Evolutionary conservation across 2,888 invertebrate genomes (phyloP).

Genomic region (Eucera pruinosa): DNA sequence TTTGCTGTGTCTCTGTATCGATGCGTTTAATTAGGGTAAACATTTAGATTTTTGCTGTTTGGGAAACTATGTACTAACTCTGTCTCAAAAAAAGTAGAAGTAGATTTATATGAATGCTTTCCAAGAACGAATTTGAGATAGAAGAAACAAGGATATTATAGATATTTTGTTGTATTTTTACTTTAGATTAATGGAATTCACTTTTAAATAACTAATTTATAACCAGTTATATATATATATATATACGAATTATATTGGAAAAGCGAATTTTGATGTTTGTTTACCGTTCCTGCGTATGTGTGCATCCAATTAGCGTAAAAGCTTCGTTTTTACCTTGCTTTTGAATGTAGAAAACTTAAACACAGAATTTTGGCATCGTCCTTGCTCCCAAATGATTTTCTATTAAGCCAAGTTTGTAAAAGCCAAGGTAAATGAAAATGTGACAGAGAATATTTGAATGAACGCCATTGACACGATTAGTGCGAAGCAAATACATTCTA

Average conservation of each 20-base stretch:
- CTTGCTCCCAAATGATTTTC: background rate
- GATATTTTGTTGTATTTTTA: background rate
- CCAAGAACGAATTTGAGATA: too few relatives aligned
- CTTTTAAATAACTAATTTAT: too few relatives aligned
- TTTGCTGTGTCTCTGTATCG: too few relatives aligned
- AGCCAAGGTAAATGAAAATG: background rate
- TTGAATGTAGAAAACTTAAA: background rate
- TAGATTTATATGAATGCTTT: too few relatives aligned
- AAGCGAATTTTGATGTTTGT: background rate
- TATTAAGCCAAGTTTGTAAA: background rate
- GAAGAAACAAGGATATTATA: background rate
- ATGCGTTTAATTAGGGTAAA: too few relatives aligned
- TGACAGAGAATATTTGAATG: background rate
- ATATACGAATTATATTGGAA: too few relatives aligned
- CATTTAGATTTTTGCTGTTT: too few relatives aligned
- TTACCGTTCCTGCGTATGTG: background rate
- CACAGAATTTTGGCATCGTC: background rate
- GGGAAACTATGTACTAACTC: too few relatives aligned
- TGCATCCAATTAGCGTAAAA: background rate
- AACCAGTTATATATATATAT: too few relatives aligned
- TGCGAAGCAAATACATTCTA: background rate
- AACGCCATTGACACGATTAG: background rate
- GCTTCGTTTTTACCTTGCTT: background rate
- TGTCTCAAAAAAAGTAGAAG: too few relatives aligned
- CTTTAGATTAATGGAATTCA: background rate